phyloP scores from a whole-genome alignment of 2,113 vertebrate genomes.

The Tympanuchus pallidicinctus region DNA sequence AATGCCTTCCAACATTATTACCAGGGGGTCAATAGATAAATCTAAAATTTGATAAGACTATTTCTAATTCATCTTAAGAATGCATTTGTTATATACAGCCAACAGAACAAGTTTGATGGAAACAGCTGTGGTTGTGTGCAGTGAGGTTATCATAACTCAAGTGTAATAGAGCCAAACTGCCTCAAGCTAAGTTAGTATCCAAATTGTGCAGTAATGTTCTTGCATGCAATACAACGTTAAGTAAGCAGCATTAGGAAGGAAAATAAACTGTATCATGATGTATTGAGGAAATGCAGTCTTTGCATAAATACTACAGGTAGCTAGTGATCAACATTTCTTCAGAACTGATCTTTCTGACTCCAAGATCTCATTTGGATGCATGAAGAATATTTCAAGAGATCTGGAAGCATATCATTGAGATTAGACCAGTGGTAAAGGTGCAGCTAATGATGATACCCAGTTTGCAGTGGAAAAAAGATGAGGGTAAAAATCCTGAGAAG shows the following conservation, averaged over 20 bases:
- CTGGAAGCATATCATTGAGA: neutral
- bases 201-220: neutral
- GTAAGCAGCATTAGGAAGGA: neutral
- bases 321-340: neutral
- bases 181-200: neutral
- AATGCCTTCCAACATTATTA: neutral
- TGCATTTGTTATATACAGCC: neutral
- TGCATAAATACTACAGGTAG: neutral
- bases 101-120: neutral
- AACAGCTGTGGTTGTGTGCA: neutral
- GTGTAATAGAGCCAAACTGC: neutral
- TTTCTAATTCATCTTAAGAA: neutral
- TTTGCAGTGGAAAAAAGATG: neutral
- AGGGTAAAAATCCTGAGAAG: neutral
- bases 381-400: neutral
- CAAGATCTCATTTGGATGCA: neutral
- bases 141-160: neutral
- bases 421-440: neutral
- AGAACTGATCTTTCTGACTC: neutral
- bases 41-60: neutral
- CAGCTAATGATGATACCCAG: neutral
- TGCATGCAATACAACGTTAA: neutral
- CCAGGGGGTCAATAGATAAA: neutral
- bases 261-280: neutral
- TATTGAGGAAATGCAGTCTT: neutral